A percentile compares a stretch with the other conserved stretches of the same genome.
phyloP scores from a whole-genome alignment of 2,797 vertebrate species.

The Lateolabrax maculatus region DNA sequence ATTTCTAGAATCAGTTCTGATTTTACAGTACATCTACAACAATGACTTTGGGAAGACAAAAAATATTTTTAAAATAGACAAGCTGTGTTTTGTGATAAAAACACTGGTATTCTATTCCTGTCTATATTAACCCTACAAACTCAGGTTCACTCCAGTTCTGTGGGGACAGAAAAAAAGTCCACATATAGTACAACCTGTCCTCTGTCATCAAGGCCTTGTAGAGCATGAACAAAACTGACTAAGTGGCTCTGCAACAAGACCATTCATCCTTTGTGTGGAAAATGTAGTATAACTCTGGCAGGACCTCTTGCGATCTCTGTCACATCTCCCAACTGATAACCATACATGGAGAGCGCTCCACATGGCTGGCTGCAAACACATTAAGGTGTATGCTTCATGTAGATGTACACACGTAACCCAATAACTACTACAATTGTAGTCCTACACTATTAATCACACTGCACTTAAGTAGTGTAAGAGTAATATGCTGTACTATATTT shows the following conservation, averaged over 20 bases:
- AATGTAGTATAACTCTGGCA: slow-evolving; percentile 29
- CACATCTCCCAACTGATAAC: slow-evolving; percentile 32
- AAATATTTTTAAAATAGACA: slow-evolving; percentile 1
- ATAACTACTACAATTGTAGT: background rate
- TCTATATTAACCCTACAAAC: background rate
- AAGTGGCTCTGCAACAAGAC: slow-evolving; percentile 40
- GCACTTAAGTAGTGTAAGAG: slow-evolving; percentile 1
- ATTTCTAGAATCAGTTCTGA: background rate
- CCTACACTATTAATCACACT: background rate
- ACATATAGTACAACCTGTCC: slow-evolving; percentile 24
- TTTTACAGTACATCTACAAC: background rate
- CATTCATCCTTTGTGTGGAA: slow-evolving; percentile 15
- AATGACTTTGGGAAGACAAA: background rate
- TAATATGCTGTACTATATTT: background rate
- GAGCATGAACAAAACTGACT: slow-evolving; percentile 46
- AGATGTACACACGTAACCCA: background rate
- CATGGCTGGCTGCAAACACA: slow-evolving; percentile 30
- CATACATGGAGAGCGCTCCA: background rate
- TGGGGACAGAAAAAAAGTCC: slow-evolving; percentile 38
- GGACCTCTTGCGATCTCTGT: slow-evolving; percentile 24
- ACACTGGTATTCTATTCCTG: background rate
- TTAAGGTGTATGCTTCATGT: slow-evolving; percentile 2
- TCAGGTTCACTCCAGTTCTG: slow-evolving; percentile 9
- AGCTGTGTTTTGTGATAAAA: background rate
- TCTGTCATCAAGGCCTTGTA: slow-evolving; percentile 36